These are phyloP conservation scores for Ochropleura leucogaster DNA, from an alignment of 2,888 invertebrate genomes.

Conservation along the genomic window DNA sequence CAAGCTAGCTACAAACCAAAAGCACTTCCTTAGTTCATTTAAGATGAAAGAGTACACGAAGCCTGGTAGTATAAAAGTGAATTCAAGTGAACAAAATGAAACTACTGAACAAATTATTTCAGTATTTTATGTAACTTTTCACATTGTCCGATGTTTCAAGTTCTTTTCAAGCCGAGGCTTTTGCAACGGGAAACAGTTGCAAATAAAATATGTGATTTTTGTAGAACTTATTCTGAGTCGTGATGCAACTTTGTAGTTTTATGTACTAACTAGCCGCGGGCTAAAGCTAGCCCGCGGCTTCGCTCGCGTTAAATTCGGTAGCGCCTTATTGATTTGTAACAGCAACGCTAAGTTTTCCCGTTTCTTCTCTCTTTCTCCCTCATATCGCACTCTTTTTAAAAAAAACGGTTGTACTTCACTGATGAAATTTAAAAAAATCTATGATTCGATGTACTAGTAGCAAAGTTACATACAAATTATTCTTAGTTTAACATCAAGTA, in stretches of 20 bases:
- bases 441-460: too few species aligned
- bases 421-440: too few species aligned
- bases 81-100: constrained; percentile 35
- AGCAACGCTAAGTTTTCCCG: too few species aligned
- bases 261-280: too few species aligned
- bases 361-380: too few species aligned
- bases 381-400: too few species aligned
- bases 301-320: too few species aligned
- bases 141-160: constrained; percentile 10
- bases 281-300: too few species aligned
- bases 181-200: constrained; percentile 30
- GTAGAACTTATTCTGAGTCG: background rate
- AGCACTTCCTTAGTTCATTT: constrained; percentile 20
- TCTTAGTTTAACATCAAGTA: too few species aligned
- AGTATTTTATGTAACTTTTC: constrained; percentile 30
- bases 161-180: background rate
- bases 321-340: too few species aligned
- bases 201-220: constrained; percentile 7
- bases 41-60: constrained; percentile 23
- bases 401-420: too few species aligned
- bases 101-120: constrained; percentile 33
- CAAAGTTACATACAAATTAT: too few species aligned
- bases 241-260: background rate
- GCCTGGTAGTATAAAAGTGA: background rate
- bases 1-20: background rate